Percentiles rank a stretch among this genome's conserved stretches.
These are phyloP conservation scores for Marronus borbonicus DNA, from an alignment of 2,888 invertebrate genomes.

Conservation along the genomic window DNA sequence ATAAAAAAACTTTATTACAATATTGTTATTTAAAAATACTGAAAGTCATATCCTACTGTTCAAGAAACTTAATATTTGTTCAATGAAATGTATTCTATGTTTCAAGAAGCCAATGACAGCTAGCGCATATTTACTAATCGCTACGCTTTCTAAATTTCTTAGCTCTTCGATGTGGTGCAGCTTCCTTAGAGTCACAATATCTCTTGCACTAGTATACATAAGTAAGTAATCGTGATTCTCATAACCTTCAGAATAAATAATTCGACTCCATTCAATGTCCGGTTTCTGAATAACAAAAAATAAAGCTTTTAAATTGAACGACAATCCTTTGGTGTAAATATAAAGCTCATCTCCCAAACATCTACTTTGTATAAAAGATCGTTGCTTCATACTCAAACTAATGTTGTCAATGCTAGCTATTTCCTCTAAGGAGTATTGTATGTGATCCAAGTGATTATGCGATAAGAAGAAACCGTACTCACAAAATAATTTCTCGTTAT, in stretches of 20 bases:
- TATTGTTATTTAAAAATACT: background rate
- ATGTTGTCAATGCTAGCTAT: conserved; percentile 64
- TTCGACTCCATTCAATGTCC: conserved; percentile 56
- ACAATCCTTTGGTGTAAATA: conserved; percentile 76
- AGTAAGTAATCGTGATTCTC: conserved; percentile 39
- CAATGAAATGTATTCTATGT: conserved; percentile 52
- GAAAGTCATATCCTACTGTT: conserved; percentile 2
- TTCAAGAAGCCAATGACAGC: conserved; percentile 51
- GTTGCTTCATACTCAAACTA: conserved; percentile 67
- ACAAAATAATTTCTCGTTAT: conserved; percentile 84
- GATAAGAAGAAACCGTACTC: conserved; percentile 91
- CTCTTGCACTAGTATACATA: conserved; percentile 51
- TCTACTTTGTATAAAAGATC: conserved; percentile 77
- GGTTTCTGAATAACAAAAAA: conserved; percentile 61
- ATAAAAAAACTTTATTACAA: conserved; percentile 40
- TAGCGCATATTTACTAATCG: conserved; percentile 49
- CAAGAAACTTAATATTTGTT: conserved; percentile 37
- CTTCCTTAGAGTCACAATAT: conserved; percentile 50
- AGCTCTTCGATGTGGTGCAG: conserved; percentile 23
- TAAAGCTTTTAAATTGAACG: conserved; percentile 76
- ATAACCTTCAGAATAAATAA: conserved; percentile 56
- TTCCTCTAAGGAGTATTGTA: conserved; percentile 75
- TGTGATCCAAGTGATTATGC: conserved; percentile 79
- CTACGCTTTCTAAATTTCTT: conserved; percentile 10
- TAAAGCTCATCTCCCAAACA: conserved; percentile 77